phyloP scores from a whole-genome alignment of 2,888 invertebrate genomes.

The Trypoxylon attenuatum region DNA sequence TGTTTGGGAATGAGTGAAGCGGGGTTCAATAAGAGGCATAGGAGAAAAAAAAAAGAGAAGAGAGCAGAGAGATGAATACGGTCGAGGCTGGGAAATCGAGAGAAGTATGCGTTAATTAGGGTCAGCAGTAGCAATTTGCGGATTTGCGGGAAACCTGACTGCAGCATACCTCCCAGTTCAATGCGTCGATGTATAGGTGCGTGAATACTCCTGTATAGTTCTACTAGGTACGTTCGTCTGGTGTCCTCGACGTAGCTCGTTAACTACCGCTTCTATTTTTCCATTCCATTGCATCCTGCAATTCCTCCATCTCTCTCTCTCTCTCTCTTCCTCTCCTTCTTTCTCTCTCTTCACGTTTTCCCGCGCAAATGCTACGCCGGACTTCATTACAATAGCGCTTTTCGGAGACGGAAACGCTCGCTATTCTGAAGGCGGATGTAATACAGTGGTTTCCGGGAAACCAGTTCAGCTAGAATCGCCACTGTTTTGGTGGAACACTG shows the following conservation, averaged over 20 bases:
- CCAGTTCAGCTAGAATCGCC: too few species aligned
- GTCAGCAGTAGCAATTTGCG: conserved; percentile 64
- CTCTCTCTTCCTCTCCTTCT: neutral
- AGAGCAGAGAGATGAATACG: neutral
- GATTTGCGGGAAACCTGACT: conserved; percentile 62
- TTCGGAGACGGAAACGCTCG: too few species aligned
- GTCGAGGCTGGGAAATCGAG: conserved; percentile 46
- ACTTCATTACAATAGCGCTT: too few species aligned
- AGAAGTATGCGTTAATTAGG: conserved; percentile 71
- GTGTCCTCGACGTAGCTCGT: neutral
- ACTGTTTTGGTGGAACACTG: too few species aligned
- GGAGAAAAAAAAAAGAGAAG: conserved; percentile 8
- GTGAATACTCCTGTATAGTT: too few species aligned
- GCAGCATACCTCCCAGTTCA: conserved; percentile 39
- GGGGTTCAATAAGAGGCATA: too few species aligned
- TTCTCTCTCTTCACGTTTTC: neutral
- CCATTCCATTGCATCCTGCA: neutral
- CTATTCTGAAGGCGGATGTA: too few species aligned
- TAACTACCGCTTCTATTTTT: neutral
- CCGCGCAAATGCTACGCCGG: too few species aligned
- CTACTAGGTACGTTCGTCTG: too few species aligned
- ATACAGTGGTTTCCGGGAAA: too few species aligned
- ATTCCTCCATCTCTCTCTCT: neutral
- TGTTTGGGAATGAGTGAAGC: too few species aligned
- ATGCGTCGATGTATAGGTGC: too few species aligned